Conservation (phyloP, 2,797 vertebrate species). For the Lophura swinhoii region DNA sequence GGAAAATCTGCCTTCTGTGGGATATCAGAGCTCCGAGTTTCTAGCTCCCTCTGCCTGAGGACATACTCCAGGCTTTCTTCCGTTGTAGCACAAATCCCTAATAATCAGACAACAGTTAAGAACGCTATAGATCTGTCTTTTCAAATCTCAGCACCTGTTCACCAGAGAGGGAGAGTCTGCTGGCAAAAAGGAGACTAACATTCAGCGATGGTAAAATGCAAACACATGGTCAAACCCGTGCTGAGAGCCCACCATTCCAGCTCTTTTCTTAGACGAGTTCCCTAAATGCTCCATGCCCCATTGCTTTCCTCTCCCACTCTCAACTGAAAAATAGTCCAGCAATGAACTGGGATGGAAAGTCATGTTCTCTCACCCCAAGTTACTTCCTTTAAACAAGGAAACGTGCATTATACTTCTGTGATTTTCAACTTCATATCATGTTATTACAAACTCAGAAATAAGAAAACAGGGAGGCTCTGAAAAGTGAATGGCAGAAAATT, state of each 20-base stretch:
- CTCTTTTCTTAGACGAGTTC: not conserved
- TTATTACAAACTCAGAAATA: not conserved
- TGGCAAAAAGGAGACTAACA: not conserved
- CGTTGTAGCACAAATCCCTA: not conserved
- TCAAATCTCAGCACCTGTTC: not conserved
- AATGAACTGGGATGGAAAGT: not conserved
- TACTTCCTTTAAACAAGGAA: not conserved
- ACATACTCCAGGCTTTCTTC: not conserved
- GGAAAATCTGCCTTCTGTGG: not conserved
- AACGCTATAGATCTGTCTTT: not conserved
- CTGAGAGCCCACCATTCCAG: not conserved
- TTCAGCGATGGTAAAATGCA: not conserved
- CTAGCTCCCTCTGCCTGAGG: not conserved
- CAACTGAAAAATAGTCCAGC: not conserved
- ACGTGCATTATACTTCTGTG: not conserved
- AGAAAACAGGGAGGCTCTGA: not conserved
- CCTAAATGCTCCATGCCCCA: not conserved
- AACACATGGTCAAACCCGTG: not conserved
- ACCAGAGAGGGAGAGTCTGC: not conserved
- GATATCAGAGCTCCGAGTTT: not conserved
- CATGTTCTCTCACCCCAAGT: not conserved
- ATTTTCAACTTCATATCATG: not conserved
- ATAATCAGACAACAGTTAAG: accelerated
- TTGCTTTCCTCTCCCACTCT: not conserved
- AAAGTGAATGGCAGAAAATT: not conserved